Evolutionary conservation across 35 echinoderm and acorn worm genomes (phyloP).

Genomic region (Patiria miniata): DNA sequence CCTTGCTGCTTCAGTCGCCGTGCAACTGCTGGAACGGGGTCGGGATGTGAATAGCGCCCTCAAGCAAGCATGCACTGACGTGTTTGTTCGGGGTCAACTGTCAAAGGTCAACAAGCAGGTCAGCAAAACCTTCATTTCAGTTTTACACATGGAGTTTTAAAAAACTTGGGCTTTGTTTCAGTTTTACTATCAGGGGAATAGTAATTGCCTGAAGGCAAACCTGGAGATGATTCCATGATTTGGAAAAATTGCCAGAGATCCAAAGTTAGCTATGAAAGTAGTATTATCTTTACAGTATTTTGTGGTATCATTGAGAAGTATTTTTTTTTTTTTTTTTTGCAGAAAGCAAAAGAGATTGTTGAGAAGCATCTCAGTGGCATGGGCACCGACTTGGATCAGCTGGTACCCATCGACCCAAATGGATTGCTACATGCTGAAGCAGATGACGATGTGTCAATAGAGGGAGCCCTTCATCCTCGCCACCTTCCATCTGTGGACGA

Average conservation of each 20-base stretch:
- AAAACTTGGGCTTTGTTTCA: no score
- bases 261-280: no score
- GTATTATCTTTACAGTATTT: no score
- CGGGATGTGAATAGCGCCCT: constrained; percentile 30
- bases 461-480: background rate
- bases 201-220: no score
- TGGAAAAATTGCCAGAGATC: no score
- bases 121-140: background rate
- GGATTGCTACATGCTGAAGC: background rate
- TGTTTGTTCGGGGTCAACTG: constrained; percentile 87
- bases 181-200: no score
- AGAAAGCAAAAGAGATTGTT: constrained; percentile 2
- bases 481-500: constrained; percentile 31
- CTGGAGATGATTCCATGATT: no score
- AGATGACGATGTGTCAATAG: background rate
- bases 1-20: constrained; percentile 70
- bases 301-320: no score
- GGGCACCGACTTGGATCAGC: background rate
- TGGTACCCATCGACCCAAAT: background rate
- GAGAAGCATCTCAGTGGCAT: background rate
- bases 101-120: constrained; percentile 82
- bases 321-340: background rate
- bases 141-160: no score
- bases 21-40: constrained; percentile 65
- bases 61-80: constrained; percentile 70